These are phyloP conservation scores for Dendroctonus ponderosae DNA, from an alignment of 1,140 invertebrate genomes.

Conservation along the genomic window DNA sequence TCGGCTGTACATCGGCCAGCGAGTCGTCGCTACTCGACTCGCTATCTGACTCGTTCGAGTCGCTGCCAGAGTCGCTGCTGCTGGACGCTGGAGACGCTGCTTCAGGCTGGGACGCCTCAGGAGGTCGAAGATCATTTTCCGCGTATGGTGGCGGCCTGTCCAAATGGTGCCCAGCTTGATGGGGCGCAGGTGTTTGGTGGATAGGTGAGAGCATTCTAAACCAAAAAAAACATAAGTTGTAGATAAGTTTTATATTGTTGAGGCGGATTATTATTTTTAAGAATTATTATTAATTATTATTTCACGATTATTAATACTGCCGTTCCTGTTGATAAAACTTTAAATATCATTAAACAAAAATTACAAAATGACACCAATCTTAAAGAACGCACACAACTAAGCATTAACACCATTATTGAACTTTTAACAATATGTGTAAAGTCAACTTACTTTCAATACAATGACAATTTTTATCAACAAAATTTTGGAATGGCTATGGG, in stretches of 20 bases:
- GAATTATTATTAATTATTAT: no score
- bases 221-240: neutral
- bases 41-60: slow-evolving; percentile 54
- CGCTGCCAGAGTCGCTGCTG: slow-evolving; percentile 54
- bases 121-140: slow-evolving; percentile 6
- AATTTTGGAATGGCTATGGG: no score
- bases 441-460: no score
- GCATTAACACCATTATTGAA: no score
- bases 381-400: no score
- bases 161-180: slow-evolving; percentile 32
- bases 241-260: neutral
- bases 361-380: no score
- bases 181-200: slow-evolving; percentile 35
- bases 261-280: neutral
- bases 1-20: slow-evolving; percentile 50
- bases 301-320: no score
- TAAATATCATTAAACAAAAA: no score
- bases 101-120: slow-evolving; percentile 42
- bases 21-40: slow-evolving; percentile 56
- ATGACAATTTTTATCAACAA: no score
- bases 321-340: no score
- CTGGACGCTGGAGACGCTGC: slow-evolving; percentile 3
- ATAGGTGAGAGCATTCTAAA: slow-evolving; percentile 48
- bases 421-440: no score
- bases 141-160: slow-evolving; percentile 27